These are phyloP conservation scores for Cyclargus thomasi DNA, from an alignment of 1,140 invertebrate genomes.

Conservation along the genomic window DNA sequence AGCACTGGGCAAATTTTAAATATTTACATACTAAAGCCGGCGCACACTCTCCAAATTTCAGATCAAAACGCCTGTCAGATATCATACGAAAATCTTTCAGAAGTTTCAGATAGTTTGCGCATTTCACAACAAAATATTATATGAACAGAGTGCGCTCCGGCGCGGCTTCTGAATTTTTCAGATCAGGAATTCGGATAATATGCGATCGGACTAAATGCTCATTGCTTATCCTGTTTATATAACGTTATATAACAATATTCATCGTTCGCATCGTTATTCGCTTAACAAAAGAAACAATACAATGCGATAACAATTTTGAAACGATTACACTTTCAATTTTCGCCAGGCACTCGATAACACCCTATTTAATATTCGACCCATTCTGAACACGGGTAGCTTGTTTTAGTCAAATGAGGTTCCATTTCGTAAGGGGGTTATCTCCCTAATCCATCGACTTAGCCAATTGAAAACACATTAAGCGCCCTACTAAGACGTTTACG, in stretches of 20 bases:
- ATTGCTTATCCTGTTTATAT: no score
- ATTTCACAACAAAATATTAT: no score
- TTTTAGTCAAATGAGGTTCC: slow-evolving; percentile 39
- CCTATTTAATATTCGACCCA: slow-evolving; percentile 29
- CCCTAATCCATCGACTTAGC: slow-evolving; percentile 43
- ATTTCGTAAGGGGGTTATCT: slow-evolving; percentile 47
- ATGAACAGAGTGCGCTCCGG: no score
- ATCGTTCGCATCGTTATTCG: background rate
- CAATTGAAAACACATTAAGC: slow-evolving; percentile 58
- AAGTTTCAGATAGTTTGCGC: no score
- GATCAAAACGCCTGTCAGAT: no score
- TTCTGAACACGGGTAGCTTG: slow-evolving; percentile 16
- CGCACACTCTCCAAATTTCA: no score
- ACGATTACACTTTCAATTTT: slow-evolving; percentile 21
- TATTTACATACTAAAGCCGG: no score
- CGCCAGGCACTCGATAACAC: slow-evolving; percentile 17
- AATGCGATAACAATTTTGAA: slow-evolving; percentile 5
- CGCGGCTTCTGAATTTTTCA: no score
- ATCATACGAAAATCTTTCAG: no score
- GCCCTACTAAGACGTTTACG: slow-evolving; percentile 43
- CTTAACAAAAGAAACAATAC: background rate
- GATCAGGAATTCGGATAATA: no score
- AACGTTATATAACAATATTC: background rate
- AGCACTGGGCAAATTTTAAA: no score
- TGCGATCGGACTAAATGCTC: no score